Evolutionary conservation across 2,888 invertebrate genomes (phyloP).

Genomic region (Baccha elongata): DNA sequence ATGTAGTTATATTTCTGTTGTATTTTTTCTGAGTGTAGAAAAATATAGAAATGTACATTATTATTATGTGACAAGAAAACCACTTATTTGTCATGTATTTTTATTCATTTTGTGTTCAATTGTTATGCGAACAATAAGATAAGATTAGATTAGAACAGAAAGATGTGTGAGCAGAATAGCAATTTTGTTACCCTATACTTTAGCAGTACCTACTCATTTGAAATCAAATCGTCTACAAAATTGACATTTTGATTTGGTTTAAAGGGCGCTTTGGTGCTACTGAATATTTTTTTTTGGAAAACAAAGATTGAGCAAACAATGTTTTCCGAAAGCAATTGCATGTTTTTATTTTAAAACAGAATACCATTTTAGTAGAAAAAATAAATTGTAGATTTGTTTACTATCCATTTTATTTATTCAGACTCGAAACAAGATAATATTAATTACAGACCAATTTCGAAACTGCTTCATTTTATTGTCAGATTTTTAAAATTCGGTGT

Average conservation of each 20-base stretch:
- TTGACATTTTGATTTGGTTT: background rate
- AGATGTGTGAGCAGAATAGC: constrained; percentile 7
- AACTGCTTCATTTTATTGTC: too few relatives aligned
- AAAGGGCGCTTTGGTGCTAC: background rate
- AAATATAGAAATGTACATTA: too few relatives aligned
- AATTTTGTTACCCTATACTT: constrained; percentile 1
- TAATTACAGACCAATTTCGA: too few relatives aligned
- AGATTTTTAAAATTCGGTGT: too few relatives aligned
- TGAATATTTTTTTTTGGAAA: background rate
- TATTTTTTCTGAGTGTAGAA: background rate
- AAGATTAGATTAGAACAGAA: constrained; percentile 22
- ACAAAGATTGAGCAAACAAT: background rate
- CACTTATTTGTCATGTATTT: constrained; percentile 15
- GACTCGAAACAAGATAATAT: too few relatives aligned
- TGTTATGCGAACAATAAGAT: constrained; percentile 28
- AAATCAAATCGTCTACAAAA: background rate
- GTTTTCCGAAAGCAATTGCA: background rate
- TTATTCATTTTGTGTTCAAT: constrained; percentile 12
- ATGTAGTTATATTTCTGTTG: background rate
- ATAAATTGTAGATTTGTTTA: too few relatives aligned
- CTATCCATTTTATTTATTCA: too few relatives aligned
- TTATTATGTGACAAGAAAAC: constrained; percentile 32
- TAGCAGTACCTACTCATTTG: background rate
- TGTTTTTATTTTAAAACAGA: background rate
- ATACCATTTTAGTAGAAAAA: too few relatives aligned